Base-by-base conservation (phyloP, 2,888 invertebrate species). In the Portevinia maculata region DNA sequence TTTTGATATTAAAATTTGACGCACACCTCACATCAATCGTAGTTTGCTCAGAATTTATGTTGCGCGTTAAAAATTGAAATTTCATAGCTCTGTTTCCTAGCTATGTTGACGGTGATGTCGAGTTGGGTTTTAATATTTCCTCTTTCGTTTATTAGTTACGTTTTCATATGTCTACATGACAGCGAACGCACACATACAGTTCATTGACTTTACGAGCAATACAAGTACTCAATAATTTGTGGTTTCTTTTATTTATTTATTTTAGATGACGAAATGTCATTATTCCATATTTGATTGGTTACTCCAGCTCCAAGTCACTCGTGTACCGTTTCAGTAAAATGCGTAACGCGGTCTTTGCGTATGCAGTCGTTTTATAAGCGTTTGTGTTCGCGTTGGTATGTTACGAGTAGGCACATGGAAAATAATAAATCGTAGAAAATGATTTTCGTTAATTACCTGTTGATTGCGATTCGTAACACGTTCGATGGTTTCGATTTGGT, bases 381-480 rank as follows among this genome's bases (percentile, higher is more conserved):
- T 44, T 67, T 69, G 79, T 48, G 69, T 81, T 75, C 32, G 24
- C 24, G 24, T 24, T 24, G 24, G 24, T 24, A 24, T 24, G 24
- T 24, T 24, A 24, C 24, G 24, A 24, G 24, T 24, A 24, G 24
- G 24, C 19, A 19, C 30, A 60, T 62, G 41, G 44, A 53, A 69
- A 32, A 67, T 65, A 41, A 55, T 69, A 52, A 15, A 30, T 30
- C 32, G 44, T 75, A 59, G 70, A 81, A 81, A 75, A 81, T 64
- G 17, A 17, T 60, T 70, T 81, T 69, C 39, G 64, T 70, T 81
- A 75, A 70, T 75, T 81, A 75, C 70, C 32, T n/a, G 64, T 65
- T 70, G 59, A 64, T 81, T 81, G 64, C 52, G 57, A 81, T 81
- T 81, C 70, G 46, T 48, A 69, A 69, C 75, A 75, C 79, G 79